phyloP scores from a whole-genome alignment of 2,797 vertebrate species.

The Gephyroberyx darwinii region DNA sequence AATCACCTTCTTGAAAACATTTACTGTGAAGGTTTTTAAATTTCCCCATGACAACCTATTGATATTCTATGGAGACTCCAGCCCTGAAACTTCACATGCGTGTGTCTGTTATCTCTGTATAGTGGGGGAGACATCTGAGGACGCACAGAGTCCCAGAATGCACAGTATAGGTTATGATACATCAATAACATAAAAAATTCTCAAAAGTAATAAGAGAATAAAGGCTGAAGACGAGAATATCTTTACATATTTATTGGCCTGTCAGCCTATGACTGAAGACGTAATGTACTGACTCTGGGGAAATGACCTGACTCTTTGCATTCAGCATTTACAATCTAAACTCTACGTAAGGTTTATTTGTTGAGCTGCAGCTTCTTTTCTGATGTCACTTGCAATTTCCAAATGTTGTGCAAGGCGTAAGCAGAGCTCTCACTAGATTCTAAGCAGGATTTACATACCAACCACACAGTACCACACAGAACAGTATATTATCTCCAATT shows the following conservation, averaged over 20 bases:
- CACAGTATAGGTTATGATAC: neutral
- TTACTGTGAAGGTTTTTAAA: slow-evolving; percentile 37
- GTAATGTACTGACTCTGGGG: slow-evolving; percentile 7
- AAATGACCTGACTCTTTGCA: neutral
- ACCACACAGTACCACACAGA: neutral
- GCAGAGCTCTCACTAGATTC: slow-evolving; percentile 14
- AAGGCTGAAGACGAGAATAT: neutral
- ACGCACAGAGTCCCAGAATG: slow-evolving; percentile 29
- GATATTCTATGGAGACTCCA: slow-evolving; percentile 41
- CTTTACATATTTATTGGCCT: slow-evolving; percentile 28
- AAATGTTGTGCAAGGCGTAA: slow-evolving; percentile 15
- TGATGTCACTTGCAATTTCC: slow-evolving; percentile 30
- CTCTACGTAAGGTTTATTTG: neutral
- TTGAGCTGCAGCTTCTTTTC: slow-evolving; percentile 13
- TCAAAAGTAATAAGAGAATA: neutral
- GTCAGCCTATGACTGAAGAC: slow-evolving; percentile 1
- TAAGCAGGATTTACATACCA: slow-evolving; percentile 5
- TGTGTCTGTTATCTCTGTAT: slow-evolving; percentile 44
- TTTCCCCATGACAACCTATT: slow-evolving; percentile 47
- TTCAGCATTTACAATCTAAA: neutral
- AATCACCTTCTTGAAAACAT: neutral
- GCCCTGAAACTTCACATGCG: slow-evolving; percentile 45
- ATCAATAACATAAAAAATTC: neutral
- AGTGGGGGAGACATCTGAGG: slow-evolving; percentile 22
- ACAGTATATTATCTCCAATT: neutral